Conservation (phyloP, 1,140 invertebrate genomes). For the Metaphire vulgaris region DNA sequence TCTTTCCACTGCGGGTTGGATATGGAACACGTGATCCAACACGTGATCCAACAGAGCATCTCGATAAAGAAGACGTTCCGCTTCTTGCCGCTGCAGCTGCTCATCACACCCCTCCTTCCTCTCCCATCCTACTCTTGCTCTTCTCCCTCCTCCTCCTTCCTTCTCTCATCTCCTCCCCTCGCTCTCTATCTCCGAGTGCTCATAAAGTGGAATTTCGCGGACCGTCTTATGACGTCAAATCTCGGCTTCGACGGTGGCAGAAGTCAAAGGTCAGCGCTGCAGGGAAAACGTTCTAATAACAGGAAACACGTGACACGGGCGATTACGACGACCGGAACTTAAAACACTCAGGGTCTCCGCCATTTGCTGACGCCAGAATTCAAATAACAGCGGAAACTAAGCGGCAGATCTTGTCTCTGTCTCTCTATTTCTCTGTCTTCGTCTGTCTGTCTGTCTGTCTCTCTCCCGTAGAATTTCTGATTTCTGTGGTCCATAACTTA, state of each 20-base stretch:
- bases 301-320: background rate
- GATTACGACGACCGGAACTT: background rate
- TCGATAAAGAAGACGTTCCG: no score
- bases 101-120: no score
- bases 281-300: background rate
- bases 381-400: no score
- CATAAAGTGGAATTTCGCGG: background rate
- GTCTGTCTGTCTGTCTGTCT: background rate
- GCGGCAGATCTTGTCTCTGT: background rate
- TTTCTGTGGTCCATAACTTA: background rate
- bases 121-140: no score
- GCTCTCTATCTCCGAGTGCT: background rate
- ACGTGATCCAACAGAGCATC: no score
- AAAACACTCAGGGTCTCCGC: no score
- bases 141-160: background rate
- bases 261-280: background rate
- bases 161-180: background rate
- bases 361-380: no score
- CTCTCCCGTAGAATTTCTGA: background rate
- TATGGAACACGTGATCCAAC: no score
- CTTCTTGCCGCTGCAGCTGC: no score
- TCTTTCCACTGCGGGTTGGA: no score
- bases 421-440: background rate
- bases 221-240: background rate
- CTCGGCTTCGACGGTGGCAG: background rate